phyloP scores from a whole-genome alignment of 1,140 invertebrate genomes.

The Mizuhopecten yessoensis region DNA sequence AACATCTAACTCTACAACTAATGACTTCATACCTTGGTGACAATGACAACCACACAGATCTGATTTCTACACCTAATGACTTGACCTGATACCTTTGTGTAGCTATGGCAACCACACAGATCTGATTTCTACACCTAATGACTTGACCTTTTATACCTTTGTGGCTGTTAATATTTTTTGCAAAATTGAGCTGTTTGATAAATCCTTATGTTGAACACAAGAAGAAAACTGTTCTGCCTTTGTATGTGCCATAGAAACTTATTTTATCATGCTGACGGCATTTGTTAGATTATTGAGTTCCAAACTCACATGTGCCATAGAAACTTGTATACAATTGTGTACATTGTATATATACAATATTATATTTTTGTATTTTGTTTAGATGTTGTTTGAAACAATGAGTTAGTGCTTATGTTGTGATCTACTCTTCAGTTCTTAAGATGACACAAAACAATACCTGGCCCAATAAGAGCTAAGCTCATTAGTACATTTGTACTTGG shows the following conservation, averaged over 20 bases:
- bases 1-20: neutral
- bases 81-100: neutral
- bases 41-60: neutral
- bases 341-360: neutral
- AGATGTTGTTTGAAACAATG: no score
- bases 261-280: neutral
- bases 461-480: no score
- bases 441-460: no score
- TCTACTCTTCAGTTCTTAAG: no score
- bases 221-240: neutral
- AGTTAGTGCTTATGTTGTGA: no score
- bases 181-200: no score
- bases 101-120: neutral
- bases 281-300: neutral
- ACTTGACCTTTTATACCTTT: neutral
- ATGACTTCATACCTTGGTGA: neutral
- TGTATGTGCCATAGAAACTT: neutral
- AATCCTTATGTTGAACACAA: no score
- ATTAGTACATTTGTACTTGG: no score
- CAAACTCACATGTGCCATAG: neutral
- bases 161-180: neutral
- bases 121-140: neutral
- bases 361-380: constrained; percentile 24
- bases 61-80: neutral
- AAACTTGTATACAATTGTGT: neutral